These are phyloP conservation scores for Ianthella basta DNA, from an alignment of 37 sponge, comb jelly and placozoan genomes.

Conservation along the genomic window DNA sequence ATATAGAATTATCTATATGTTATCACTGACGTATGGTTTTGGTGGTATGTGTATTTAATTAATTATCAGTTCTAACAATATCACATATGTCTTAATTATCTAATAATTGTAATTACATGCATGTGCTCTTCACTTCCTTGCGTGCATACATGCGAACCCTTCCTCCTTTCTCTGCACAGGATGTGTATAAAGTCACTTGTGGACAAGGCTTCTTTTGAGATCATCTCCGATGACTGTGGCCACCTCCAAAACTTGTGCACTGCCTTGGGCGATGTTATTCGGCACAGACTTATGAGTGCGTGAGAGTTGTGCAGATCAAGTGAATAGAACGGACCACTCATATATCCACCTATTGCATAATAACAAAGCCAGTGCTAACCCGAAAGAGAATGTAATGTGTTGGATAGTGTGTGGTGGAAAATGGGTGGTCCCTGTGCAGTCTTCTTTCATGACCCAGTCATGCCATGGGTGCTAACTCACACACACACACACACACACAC, in stretches of 20 bases:
- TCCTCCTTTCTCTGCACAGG: constrained; percentile 1
- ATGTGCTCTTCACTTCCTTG: neutral
- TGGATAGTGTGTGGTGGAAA: too few relatives aligned
- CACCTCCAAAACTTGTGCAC: constrained; percentile 78
- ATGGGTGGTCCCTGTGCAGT: too few relatives aligned
- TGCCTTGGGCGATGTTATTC: constrained; percentile 73
- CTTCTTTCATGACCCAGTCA: neutral
- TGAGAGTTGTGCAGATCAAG: too few relatives aligned
- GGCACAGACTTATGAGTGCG: constrained; percentile 62
- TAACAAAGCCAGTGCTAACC: too few relatives aligned
- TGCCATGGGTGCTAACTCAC: neutral
- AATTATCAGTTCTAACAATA: too few relatives aligned
- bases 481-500: constrained; percentile 2
- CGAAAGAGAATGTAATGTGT: too few relatives aligned
- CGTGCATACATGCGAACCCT: neutral
- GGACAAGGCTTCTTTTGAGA: constrained; percentile 81
- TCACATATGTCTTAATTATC: too few relatives aligned
- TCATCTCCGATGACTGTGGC: constrained; percentile 65
- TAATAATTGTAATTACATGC: neutral
- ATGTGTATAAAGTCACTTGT: constrained; percentile 87
- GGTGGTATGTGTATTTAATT: too few relatives aligned
- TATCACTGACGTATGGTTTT: too few relatives aligned
- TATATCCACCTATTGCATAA: too few relatives aligned
- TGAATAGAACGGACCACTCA: too few relatives aligned
- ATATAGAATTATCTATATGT: too few relatives aligned